phyloP scores from a whole-genome alignment of 2,113 vertebrate species.

The Oceanites oceanicus region DNA sequence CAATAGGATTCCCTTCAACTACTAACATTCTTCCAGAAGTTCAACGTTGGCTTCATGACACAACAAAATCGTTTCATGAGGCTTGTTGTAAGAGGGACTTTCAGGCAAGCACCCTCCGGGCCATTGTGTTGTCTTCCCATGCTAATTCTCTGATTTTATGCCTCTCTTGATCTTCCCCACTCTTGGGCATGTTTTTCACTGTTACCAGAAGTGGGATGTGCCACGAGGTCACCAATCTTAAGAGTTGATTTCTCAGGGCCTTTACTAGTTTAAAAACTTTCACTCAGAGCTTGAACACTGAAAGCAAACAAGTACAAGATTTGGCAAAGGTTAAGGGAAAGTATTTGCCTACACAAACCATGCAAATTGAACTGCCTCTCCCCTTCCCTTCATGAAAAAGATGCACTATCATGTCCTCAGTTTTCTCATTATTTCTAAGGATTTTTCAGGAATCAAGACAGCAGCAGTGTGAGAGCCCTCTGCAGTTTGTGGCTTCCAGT shows the following conservation, averaged over 20 bases:
- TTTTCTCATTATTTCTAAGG: not conserved
- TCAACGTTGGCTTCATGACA: accelerated
- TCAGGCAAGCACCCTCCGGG: accelerated
- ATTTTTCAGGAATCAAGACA: not conserved
- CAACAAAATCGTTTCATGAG: accelerated
- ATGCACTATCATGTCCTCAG: not conserved
- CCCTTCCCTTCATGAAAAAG: not conserved
- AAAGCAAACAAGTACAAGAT: not conserved
- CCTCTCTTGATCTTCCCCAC: too few species aligned
- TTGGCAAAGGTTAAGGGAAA: not conserved
- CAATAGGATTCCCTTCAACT: not conserved
- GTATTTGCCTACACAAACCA: not conserved
- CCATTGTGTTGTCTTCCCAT: accelerated
- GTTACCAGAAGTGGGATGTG: accelerated
- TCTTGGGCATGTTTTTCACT: accelerated
- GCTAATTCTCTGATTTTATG: accelerated
- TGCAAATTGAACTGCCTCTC: not conserved
- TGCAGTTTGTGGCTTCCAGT: not conserved
- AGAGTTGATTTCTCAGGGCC: not conserved
- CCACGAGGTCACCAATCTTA: not conserved
- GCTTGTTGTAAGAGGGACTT: not conserved
- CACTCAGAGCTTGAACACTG: not conserved
- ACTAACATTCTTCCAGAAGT: accelerated
- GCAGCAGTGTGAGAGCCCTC: not conserved
- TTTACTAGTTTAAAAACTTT: not conserved